phyloP scores from a whole-genome alignment of 2,797 vertebrate species.

The Oreochromis grahami region DNA sequence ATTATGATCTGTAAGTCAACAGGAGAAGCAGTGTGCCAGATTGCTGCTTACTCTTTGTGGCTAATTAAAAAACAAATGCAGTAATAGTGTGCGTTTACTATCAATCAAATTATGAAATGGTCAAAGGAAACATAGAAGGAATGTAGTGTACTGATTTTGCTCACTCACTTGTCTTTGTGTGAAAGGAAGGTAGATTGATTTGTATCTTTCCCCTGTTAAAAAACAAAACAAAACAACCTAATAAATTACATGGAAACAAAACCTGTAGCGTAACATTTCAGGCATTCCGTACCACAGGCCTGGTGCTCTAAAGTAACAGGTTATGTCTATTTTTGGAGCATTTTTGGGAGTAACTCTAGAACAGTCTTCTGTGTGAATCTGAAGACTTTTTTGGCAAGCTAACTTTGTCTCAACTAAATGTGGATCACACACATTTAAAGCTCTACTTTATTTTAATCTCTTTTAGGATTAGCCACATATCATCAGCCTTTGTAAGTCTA shows the following conservation, averaged over 20 bases:
- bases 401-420: neutral
- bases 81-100: neutral
- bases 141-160: neutral
- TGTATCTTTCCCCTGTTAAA: neutral
- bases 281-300: neutral
- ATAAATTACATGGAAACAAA: neutral
- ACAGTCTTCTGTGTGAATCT: neutral
- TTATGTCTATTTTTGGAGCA: neutral
- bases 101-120: neutral
- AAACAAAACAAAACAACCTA: neutral
- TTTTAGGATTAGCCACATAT: neutral
- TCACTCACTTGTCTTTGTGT: neutral
- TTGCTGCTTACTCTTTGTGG: neutral
- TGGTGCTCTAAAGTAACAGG: neutral
- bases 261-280: slow-evolving; percentile 8
- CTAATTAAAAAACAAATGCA: neutral
- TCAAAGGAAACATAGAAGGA: neutral
- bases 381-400: neutral
- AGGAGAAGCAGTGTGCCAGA: neutral
- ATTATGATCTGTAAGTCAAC: slow-evolving; percentile 94
- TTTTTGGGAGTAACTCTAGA: neutral
- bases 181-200: slow-evolving; percentile 24
- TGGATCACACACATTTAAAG: neutral
- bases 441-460: neutral
- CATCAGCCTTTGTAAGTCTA: neutral